Evolutionary conservation across 2,888 invertebrate species (phyloP).

Genomic region (Bombyx huttoni): DNA sequence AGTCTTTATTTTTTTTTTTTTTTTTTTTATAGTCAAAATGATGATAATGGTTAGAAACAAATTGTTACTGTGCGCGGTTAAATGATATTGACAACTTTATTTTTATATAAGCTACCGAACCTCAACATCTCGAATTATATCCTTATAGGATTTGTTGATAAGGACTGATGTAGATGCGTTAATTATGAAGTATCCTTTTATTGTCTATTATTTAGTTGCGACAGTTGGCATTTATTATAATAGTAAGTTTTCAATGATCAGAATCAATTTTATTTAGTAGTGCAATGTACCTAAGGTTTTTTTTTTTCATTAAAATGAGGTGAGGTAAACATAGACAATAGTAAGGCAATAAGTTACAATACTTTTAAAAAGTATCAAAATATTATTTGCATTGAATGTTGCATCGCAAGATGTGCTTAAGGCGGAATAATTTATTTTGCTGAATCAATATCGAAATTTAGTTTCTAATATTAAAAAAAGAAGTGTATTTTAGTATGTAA

Average conservation of each 20-base stretch:
- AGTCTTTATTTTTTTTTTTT: conserved; percentile 41
- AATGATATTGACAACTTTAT: conserved; percentile 41
- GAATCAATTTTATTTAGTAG: background rate
- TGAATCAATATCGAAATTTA: too few relatives aligned
- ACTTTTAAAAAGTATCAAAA: background rate
- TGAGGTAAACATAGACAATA: background rate
- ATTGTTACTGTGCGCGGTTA: conserved; percentile 61
- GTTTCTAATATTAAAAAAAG: background rate
- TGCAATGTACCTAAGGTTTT: background rate
- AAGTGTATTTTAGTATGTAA: conserved; percentile 18
- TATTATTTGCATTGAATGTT: background rate
- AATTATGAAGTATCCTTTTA: conserved; percentile 16
- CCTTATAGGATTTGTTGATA: conserved; percentile 50
- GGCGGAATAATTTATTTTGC: conserved; percentile 8
- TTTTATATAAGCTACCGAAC: conserved; percentile 58
- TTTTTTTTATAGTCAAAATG: conserved; percentile 25
- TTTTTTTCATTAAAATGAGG: background rate
- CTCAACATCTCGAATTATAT: conserved; percentile 49
- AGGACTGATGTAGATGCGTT: conserved; percentile 49
- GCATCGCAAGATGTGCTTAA: background rate
- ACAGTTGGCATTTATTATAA: background rate
- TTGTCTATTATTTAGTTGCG: background rate
- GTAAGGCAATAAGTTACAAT: background rate
- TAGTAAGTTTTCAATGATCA: background rate
- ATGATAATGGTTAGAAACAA: conserved; percentile 58